A percentile compares a stretch with the other conserved stretches of the same genome.
These are phyloP conservation scores for Hippocampus barbouri DNA, from an alignment of 2,113 vertebrate species.

Conservation along the genomic window DNA sequence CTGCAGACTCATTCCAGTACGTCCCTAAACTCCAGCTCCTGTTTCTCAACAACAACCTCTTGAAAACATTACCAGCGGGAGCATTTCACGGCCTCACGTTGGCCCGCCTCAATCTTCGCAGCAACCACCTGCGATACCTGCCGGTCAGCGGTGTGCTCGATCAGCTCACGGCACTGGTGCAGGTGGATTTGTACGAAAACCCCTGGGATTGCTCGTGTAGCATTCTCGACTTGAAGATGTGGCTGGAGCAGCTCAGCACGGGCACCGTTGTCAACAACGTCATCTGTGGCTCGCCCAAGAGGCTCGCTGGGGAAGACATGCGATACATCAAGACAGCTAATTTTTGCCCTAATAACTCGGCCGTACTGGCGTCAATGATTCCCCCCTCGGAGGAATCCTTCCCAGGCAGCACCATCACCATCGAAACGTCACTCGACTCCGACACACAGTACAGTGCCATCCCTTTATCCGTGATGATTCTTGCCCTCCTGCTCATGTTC, in stretches of 20 bases:
- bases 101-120: conserved; percentile 87
- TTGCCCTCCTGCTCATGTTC: conserved; percentile 89
- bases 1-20: conserved; percentile 80
- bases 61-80: conserved; percentile 83
- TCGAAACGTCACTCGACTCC: conserved; percentile 76
- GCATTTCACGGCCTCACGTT: conserved; percentile 86
- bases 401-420: conserved; percentile 79
- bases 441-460: conserved; percentile 76
- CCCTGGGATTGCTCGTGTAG: conserved; percentile 96
- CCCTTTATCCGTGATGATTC: conserved; percentile 91
- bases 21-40: conserved; percentile 93
- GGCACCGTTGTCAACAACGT: conserved; percentile 91
- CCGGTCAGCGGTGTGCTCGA: conserved; percentile 86
- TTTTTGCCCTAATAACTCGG: conserved; percentile 90
- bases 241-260: conserved; percentile 89
- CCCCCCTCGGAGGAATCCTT: conserved; percentile 81
- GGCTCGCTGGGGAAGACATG: conserved; percentile 88
- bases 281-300: conserved; percentile 88
- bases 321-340: conserved; percentile 79
- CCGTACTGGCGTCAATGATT: conserved; percentile 78
- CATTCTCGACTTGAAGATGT: conserved; percentile 86
- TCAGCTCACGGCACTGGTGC: conserved; percentile 87
- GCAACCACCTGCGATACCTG: conserved; percentile 87
- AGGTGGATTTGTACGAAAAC: conserved; percentile 96
- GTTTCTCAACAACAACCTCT: conserved; percentile 94